phyloP scores from a whole-genome alignment of 1,140 invertebrate genomes.

The Drosophila funebris region DNA sequence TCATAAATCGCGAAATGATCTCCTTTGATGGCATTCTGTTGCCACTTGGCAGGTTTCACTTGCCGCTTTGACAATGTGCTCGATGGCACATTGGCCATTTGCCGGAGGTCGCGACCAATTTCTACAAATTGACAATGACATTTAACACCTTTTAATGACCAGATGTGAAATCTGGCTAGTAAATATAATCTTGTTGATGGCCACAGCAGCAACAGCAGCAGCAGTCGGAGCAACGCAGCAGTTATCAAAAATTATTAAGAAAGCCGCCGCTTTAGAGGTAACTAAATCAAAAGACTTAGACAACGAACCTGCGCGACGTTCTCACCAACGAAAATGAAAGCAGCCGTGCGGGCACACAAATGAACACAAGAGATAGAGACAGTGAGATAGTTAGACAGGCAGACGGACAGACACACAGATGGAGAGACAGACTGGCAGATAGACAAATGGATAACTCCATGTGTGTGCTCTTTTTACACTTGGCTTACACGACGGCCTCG shows the following conservation, averaged over 20 bases:
- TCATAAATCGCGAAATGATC: conserved; percentile 49
- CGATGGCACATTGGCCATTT: conserved; percentile 9
- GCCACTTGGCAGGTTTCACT: conserved; percentile 45
- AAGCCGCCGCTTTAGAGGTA: conserved; percentile 32
- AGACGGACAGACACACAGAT: conserved; percentile 35
- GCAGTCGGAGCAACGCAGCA: background rate
- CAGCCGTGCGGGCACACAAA: conserved; percentile 32
- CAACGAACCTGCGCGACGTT: conserved; percentile 64
- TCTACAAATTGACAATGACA: conserved; percentile 60
- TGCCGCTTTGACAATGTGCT: conserved; percentile 46
- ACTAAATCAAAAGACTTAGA: conserved; percentile 67
- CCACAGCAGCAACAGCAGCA: conserved; percentile 31
- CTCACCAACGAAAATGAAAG: conserved; percentile 76
- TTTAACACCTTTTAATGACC: conserved; percentile 62
- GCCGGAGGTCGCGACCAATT: conserved; percentile 33
- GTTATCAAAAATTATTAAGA: conserved; percentile 59
- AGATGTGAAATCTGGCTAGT: conserved; percentile 66
- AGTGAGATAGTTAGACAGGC: conserved; percentile 34
- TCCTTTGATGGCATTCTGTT: conserved; percentile 22
- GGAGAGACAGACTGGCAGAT: conserved; percentile 40
- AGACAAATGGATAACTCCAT: conserved; percentile 48
- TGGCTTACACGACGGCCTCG: conserved; percentile 69
- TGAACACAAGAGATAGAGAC: conserved; percentile 34
- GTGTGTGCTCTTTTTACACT: conserved; percentile 76
- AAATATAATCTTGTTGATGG: conserved; percentile 48